Conservation (phyloP, 2,888 invertebrate species). For the Halocaridina rubra region DNA sequence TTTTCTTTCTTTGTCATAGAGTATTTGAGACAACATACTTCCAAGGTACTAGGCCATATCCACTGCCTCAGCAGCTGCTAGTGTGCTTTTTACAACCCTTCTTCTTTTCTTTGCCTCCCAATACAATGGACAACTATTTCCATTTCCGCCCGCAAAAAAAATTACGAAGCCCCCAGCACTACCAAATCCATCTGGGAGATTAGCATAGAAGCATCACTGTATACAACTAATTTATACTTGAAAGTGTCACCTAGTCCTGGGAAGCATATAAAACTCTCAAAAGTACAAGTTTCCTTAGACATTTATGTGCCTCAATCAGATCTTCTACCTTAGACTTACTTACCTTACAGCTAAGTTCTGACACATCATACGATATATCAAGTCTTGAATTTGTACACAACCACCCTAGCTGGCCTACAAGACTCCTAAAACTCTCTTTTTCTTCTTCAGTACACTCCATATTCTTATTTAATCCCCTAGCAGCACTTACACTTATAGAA, state of each 20-base stretch:
- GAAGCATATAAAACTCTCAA: neutral
- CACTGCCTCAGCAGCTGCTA: too few species aligned
- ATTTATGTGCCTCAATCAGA: neutral
- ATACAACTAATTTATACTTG: neutral
- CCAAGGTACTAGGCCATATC: neutral
- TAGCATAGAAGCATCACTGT: neutral
- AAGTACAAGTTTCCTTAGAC: neutral
- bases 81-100: neutral
- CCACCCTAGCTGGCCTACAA: neutral
- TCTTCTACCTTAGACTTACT: neutral
- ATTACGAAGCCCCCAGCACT: neutral
- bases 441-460: neutral
- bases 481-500: too few species aligned
- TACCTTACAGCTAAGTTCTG: neutral
- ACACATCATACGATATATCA: too few species aligned
- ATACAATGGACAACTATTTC: neutral
- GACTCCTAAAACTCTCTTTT: neutral
- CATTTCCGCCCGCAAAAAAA: constrained; percentile 1
- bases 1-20: neutral
- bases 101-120: too few species aligned
- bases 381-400: constrained; percentile 1
- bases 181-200: neutral
- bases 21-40: neutral
- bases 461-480: neutral
- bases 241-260: neutral